phyloP scores from a whole-genome alignment of 2,888 invertebrate genomes.

The Lepeophtheirus nordmannii region DNA sequence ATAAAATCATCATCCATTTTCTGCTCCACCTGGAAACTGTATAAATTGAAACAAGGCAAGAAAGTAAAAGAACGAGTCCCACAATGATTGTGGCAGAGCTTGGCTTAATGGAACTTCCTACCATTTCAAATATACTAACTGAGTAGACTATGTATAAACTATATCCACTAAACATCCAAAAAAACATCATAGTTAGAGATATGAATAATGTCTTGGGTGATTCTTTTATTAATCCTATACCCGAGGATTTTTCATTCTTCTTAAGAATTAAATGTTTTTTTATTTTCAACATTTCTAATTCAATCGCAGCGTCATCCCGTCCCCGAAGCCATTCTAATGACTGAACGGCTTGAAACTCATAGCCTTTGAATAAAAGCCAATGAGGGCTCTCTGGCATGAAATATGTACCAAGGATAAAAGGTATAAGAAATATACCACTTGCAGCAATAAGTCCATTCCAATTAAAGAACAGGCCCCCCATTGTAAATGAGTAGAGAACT shows the following conservation, averaged over 20 bases:
- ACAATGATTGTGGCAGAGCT: slow-evolving; percentile 29
- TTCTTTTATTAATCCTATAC: neutral
- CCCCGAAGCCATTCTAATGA: slow-evolving; percentile 29
- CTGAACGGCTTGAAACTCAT: slow-evolving; percentile 26
- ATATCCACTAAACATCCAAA: slow-evolving; percentile 21
- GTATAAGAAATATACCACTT: neutral
- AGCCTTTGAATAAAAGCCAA: slow-evolving; percentile 26
- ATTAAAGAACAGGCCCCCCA: slow-evolving; percentile 31
- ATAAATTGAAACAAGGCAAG: slow-evolving; percentile 24
- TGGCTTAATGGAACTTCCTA: slow-evolving; percentile 27
- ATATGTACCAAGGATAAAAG: slow-evolving; percentile 26
- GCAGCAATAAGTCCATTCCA: slow-evolving; percentile 30
- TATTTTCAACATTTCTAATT: slow-evolving; percentile 29
- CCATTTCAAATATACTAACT: slow-evolving; percentile 33
- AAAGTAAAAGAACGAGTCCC: slow-evolving; percentile 34
- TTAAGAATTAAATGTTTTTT: slow-evolving; percentile 26
- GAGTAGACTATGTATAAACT: slow-evolving; percentile 35
- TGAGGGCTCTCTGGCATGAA: slow-evolving; percentile 29
- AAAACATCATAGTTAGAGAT: slow-evolving; percentile 15
- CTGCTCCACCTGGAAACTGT: slow-evolving; percentile 14
- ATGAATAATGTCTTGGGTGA: slow-evolving; percentile 21
- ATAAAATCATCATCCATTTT: slow-evolving; percentile 17
- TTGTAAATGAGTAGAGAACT: slow-evolving; percentile 32
- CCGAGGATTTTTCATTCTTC: neutral
- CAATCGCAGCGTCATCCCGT: slow-evolving; percentile 13